Percentiles rank a stretch among this genome's conserved stretches.
These are phyloP conservation scores for Suncus etruscus DNA, from an alignment of 2,113 vertebrate species.

Conservation along the genomic window DNA sequence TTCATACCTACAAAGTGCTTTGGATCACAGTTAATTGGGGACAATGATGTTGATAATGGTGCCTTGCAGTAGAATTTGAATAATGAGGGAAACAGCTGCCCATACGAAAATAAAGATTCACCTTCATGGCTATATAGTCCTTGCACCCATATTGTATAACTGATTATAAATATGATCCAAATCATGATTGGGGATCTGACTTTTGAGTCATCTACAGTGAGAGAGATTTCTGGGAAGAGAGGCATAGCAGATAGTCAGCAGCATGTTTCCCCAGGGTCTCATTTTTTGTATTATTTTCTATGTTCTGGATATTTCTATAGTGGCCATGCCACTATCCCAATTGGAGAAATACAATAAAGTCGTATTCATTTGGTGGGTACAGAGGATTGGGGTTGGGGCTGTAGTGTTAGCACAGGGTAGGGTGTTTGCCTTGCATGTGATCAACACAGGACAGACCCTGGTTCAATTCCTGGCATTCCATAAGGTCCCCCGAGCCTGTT, in stretches of 20 bases:
- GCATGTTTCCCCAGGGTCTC: not conserved
- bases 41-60: not conserved
- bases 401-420: too few species aligned
- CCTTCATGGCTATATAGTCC: not conserved
- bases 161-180: not conserved
- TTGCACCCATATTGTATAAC: slow-evolving; percentile 3
- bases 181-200: not conserved
- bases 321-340: not conserved
- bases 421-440: too few species aligned
- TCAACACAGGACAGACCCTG: too few species aligned
- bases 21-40: not conserved
- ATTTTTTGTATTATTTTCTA: not conserved
- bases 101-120: not conserved
- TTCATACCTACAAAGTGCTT: not conserved
- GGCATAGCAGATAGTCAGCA: not conserved
- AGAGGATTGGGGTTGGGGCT: not conserved
- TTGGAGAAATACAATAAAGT: not conserved
- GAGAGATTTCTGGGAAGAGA: not conserved
- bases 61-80: not conserved
- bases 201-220: not conserved
- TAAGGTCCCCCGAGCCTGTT: too few species aligned
- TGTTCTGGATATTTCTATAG: slow-evolving; percentile 8
- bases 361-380: not conserved
- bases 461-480: too few species aligned
- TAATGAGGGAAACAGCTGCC: too few species aligned